Percentiles rank a stretch among this genome's conserved stretches.
phyloP scores from a whole-genome alignment of 2,113 vertebrate genomes.

The Vanacampus margaritifer region DNA sequence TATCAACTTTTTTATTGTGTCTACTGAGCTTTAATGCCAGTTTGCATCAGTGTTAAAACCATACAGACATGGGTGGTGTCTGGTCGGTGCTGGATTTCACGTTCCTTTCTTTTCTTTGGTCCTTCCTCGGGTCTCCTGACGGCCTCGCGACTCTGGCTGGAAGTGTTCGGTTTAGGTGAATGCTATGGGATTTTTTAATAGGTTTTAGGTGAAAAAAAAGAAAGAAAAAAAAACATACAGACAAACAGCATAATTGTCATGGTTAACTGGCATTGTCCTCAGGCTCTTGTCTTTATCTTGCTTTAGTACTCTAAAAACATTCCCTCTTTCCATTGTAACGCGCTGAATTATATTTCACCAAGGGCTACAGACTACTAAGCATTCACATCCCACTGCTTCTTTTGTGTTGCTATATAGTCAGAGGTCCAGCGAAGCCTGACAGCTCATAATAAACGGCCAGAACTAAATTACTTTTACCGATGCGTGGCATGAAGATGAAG shows the following conservation, averaged over 20 bases:
- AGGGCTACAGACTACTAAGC: slow-evolving; percentile 31
- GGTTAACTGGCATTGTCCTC: slow-evolving; percentile 23
- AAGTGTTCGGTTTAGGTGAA: too few relatives aligned
- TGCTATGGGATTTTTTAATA: too few relatives aligned
- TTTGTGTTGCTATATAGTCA: slow-evolving; percentile 24
- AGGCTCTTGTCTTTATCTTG: slow-evolving; percentile 10
- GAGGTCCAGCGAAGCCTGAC: slow-evolving; percentile 31
- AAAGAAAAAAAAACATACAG: slow-evolving; percentile 27
- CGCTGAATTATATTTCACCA: slow-evolving; percentile 31
- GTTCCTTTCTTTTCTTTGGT: too few relatives aligned
- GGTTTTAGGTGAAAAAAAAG: too few relatives aligned
- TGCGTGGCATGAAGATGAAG: slow-evolving; percentile 24
- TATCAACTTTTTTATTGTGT: slow-evolving; percentile 27
- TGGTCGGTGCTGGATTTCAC: too few relatives aligned
- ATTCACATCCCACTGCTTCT: slow-evolving; percentile 26
- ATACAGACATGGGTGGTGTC: too few relatives aligned
- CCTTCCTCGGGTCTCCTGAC: too few relatives aligned
- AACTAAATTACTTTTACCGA: slow-evolving; percentile 22
- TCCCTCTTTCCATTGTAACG: neutral
- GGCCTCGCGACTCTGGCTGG: too few relatives aligned
- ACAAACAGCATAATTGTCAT: slow-evolving; percentile 33
- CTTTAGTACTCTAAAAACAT: slow-evolving; percentile 27
- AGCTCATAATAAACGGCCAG: slow-evolving; percentile 22
- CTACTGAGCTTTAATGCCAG: slow-evolving; percentile 38
- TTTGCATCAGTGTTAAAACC: slow-evolving; percentile 23